Percentiles rank a stretch among this genome's conserved stretches.
phyloP scores from a whole-genome alignment of 1,140 invertebrate species.

The Hyles euphorbiae region DNA sequence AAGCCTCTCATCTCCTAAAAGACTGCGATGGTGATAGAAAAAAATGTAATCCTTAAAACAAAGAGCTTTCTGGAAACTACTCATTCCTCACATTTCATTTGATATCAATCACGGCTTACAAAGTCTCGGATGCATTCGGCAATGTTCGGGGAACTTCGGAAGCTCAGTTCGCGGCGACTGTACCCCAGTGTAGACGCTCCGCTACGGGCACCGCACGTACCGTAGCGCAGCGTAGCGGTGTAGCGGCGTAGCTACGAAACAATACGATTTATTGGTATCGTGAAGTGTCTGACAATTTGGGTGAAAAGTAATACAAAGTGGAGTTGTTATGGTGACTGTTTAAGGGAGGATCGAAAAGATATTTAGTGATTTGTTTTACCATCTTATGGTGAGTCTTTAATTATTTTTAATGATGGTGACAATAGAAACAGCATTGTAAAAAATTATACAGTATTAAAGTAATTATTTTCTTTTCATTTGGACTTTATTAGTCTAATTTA shows the following conservation, averaged over 20 bases:
- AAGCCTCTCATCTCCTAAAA: constrained; percentile 16
- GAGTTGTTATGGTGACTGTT: constrained; percentile 2
- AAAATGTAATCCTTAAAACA: constrained; percentile 64
- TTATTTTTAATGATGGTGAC: no score
- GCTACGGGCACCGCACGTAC: constrained; percentile 53
- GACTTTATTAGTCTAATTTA: no score
- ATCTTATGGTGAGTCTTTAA: no score
- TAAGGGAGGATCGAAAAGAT: no score
- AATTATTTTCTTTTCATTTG: no score
- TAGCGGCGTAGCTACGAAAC: constrained; percentile 34
- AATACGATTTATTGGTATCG: constrained; percentile 1
- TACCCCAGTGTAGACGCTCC: constrained; percentile 48
- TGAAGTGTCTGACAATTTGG: constrained; percentile 22
- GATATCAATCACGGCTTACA: constrained; percentile 71
- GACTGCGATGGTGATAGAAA: constrained; percentile 24
- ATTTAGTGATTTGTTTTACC: no score
- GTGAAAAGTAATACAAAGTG: constrained; percentile 31
- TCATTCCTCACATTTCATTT: constrained; percentile 72
- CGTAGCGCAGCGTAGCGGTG: constrained; percentile 31
- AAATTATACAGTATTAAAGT: no score
- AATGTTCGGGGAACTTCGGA: constrained; percentile 48
- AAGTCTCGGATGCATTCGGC: constrained; percentile 46
- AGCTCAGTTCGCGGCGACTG: constrained; percentile 40
- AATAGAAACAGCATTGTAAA: no score
- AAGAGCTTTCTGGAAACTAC: constrained; percentile 61